Conservation (phyloP, 2,888 invertebrate species). For the Muschampia staudingeri region DNA sequence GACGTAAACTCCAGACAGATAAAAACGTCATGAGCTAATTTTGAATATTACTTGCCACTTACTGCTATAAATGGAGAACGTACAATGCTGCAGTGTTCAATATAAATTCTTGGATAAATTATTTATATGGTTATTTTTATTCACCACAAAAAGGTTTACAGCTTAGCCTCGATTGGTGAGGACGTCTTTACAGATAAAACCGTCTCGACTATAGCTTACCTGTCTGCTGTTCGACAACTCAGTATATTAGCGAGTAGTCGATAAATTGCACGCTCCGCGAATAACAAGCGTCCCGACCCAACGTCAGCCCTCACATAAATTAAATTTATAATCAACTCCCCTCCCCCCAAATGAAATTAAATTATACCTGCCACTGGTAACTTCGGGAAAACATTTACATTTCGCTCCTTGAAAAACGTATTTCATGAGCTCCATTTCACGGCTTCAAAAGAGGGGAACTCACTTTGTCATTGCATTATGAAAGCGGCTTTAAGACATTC, state of each 20-base stretch:
- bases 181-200: neutral
- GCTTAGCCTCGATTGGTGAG: too few relatives aligned
- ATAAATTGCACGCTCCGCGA: constrained; percentile 83
- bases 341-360: constrained; percentile 86
- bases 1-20: neutral
- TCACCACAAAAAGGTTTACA: too few relatives aligned
- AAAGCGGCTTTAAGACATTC: constrained; percentile 61
- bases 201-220: constrained; percentile 28
- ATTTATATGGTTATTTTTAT: too few relatives aligned
- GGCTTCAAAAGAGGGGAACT: constrained; percentile 71
- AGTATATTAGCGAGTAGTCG: constrained; percentile 77
- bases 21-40: neutral
- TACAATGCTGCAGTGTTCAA: too few relatives aligned
- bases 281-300: constrained; percentile 80
- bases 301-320: constrained; percentile 87
- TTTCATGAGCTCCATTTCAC: constrained; percentile 79
- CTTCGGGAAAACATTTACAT: constrained; percentile 87
- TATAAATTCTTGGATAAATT: too few relatives aligned
- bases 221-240: constrained; percentile 31
- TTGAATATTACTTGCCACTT: neutral
- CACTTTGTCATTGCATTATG: constrained; percentile 76
- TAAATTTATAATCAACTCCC: constrained; percentile 89
- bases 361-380: constrained; percentile 86
- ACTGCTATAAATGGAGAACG: too few relatives aligned
- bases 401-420: constrained; percentile 80